Evolutionary conservation across 2,113 vertebrate species (phyloP).

Genomic region (Tragelaphus buxtoni): DNA sequence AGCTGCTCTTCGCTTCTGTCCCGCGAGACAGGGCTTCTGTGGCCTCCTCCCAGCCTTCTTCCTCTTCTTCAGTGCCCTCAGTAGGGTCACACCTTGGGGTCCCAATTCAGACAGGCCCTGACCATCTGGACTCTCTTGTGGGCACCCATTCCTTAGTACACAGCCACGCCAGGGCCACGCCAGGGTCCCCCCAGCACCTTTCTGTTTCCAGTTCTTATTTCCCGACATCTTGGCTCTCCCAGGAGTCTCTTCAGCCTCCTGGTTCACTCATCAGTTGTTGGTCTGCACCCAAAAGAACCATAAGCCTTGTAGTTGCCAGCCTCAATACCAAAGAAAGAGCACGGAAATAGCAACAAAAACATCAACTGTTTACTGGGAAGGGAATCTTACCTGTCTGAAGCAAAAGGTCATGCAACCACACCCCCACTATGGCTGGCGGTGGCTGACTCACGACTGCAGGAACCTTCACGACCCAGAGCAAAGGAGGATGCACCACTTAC

Average conservation of each 20-base stretch:
- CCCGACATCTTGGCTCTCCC: not conserved
- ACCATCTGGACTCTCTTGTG: not conserved
- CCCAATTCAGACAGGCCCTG: not conserved
- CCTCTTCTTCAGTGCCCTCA: not conserved
- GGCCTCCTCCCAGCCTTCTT: not conserved
- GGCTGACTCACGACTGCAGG: not conserved
- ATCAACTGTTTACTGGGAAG: not conserved
- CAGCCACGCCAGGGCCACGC: not conserved
- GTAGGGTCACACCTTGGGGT: not conserved
- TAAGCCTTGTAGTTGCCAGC: not conserved
- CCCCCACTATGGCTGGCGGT: not conserved
- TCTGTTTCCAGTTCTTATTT: not conserved
- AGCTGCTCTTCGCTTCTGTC: not conserved
- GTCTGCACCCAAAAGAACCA: not conserved
- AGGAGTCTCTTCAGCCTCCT: not conserved
- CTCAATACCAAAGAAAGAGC: not conserved
- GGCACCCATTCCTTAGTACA: not conserved
- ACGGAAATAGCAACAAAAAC: not conserved
- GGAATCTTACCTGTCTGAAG: not conserved
- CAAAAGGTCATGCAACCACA: not conserved
- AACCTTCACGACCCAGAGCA: fast-evolving
- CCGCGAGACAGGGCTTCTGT: fast-evolving
- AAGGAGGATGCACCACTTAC: not conserved
- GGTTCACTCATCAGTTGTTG: not conserved
- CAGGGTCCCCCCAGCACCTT: not conserved